Conservation (phyloP, 2,888 invertebrate species). For the Andrena flavipes region DNA sequence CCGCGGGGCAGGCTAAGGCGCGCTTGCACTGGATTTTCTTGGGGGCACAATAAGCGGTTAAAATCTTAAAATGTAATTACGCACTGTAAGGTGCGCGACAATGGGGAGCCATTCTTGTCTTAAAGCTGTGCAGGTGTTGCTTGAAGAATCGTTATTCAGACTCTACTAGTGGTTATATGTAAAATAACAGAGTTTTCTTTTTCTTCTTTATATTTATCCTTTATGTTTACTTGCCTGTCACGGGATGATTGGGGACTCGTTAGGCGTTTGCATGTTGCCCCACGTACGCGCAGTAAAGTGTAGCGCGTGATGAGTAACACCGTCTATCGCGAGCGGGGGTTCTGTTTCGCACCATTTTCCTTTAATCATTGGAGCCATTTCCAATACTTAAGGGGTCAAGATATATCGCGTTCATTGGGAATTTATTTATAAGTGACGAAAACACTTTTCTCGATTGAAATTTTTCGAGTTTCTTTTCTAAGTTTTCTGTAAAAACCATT, state of each 20-base stretch:
- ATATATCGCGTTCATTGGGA: too few relatives aligned
- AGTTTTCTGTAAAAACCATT: too few relatives aligned
- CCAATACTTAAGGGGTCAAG: too few relatives aligned
- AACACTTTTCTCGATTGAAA: too few relatives aligned
- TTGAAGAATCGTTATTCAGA: conserved; percentile 7
- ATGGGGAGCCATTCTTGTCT: conserved; percentile 19
- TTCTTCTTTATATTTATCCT: not conserved
- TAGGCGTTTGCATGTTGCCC: not conserved
- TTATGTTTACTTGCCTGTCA: not conserved
- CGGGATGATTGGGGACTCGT: not conserved
- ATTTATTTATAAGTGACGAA: too few relatives aligned
- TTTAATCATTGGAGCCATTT: too few relatives aligned
- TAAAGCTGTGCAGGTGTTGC: not conserved
- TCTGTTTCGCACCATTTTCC: not conserved
- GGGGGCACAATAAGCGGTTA: conserved; percentile 21
- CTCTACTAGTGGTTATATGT: not conserved
- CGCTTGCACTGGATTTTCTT: conserved; percentile 23
- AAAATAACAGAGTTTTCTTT: not conserved
- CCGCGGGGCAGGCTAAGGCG: not conserved
- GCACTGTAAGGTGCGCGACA: conserved; percentile 10
- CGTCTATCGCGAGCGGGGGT: not conserved
- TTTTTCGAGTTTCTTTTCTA: too few relatives aligned
- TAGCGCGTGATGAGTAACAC: not conserved
- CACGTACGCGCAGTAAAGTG: too few relatives aligned
- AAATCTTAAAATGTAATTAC: conserved; percentile 42